Base-by-base conservation (phyloP, 2,113 vertebrate genomes). In the Serinus canaria region DNA sequence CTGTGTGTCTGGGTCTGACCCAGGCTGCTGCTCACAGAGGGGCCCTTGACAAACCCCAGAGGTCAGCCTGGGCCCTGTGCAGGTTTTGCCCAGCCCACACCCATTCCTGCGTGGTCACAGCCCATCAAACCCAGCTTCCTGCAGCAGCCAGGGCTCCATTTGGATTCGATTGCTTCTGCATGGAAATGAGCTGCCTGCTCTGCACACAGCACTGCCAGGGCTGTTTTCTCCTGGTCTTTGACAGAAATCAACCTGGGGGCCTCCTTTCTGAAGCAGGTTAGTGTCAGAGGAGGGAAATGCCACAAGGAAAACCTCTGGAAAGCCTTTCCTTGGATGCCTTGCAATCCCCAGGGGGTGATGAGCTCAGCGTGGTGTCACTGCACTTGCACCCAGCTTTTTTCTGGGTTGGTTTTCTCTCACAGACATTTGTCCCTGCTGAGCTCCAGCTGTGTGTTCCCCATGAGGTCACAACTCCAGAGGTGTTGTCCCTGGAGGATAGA, bases 281-380 rank as follows among this genome's bases (percentile, higher is more conserved):
- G 78, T 21, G 15, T 55, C 49, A 74, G 70, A 88, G 49, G 52
- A 87, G 67, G 39, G 69, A 85, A 83, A 92, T 28, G 75, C 64
- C 86, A 66, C 10, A 81, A 96, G 72, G 30, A 43, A 89, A 89
- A 80, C 59, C 83, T 63, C 59, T 70, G 46, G 27, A 83, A 91
- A 94, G 68, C 86, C 35, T 88, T 83, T 92, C 64, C 74, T 90
- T 84, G 95, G 84, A 90, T 50, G 78, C 62, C 68, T 87, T 86
- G 95, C 94, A 95, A 84, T 84, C 30, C 55, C 89, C 53, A 90
- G 92, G 30, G 58, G 78, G 39, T 33, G 96, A 94, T 90, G 72
- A 88, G 93, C 89, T 86, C 80, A 19, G 30, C 60, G 89, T 53
- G 78, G 89, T 87, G 92, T 80, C 87, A 30, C 27, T 74, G 93